Evolutionary conservation across 2,113 vertebrate genomes (phyloP).

Genomic region (Spheniscus mendiculus): DNA sequence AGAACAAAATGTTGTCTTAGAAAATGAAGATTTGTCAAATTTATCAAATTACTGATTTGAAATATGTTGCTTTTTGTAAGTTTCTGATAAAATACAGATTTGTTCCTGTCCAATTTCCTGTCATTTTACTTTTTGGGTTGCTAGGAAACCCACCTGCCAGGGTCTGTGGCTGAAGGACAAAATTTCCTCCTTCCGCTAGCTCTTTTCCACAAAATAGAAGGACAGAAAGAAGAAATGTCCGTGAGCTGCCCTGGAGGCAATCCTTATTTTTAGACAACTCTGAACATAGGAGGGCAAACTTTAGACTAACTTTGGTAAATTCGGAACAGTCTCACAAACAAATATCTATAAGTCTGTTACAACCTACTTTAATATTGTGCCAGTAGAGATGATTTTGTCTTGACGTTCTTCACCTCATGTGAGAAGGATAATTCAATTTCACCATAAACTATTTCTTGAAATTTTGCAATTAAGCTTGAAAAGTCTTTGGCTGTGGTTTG

Average conservation of each 20-base stretch:
- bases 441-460: background rate
- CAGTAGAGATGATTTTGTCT: background rate
- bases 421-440: background rate
- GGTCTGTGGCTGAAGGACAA: background rate
- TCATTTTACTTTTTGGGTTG: background rate
- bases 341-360: background rate
- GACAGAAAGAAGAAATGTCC: background rate
- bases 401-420: background rate
- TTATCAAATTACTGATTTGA: background rate
- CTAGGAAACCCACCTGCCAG: slow-evolving; percentile 17
- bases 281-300: background rate
- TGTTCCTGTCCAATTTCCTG: background rate
- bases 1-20: background rate
- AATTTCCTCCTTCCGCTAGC: background rate
- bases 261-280: background rate
- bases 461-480: background rate
- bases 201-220: background rate
- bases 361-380: background rate
- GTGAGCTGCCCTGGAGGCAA: background rate
- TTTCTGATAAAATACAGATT: background rate
- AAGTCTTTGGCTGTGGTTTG: background rate
- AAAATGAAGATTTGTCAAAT: background rate
- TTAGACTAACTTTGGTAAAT: background rate
- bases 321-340: background rate
- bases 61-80: background rate